Percentiles rank a stretch among this genome's conserved stretches.
Evolutionary conservation across 2,797 vertebrate species (phyloP).

Genomic region (Phalloptychus januarius): DNA sequence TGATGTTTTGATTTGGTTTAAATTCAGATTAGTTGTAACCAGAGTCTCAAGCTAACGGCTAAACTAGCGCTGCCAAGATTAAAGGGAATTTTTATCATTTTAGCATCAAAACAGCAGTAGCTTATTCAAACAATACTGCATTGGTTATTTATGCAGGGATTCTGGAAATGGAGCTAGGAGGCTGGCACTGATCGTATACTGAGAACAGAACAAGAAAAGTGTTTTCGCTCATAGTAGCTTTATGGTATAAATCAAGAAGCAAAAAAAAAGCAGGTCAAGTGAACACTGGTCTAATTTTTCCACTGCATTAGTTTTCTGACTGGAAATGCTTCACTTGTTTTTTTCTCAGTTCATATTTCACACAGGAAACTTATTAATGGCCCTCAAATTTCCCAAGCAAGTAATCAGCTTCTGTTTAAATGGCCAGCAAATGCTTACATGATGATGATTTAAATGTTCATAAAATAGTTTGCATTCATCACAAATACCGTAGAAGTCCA

Average conservation of each 20-base stretch:
- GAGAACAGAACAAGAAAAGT: background rate
- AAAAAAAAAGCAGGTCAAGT: background rate
- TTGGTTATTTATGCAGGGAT: background rate
- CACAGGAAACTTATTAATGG: background rate
- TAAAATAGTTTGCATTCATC: background rate
- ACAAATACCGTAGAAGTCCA: background rate
- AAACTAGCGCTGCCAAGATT: background rate
- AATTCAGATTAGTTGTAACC: background rate
- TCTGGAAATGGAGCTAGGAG: background rate
- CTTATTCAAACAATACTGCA: background rate
- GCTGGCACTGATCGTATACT: background rate
- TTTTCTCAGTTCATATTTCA: background rate
- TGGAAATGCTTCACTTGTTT: background rate
- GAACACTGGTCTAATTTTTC: background rate
- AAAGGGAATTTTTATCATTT: background rate
- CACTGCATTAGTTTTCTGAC: background rate
- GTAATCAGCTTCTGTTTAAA: background rate
- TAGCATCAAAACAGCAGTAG: background rate
- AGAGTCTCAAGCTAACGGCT: background rate
- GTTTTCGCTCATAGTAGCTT: background rate
- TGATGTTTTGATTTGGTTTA: background rate
- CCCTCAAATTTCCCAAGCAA: background rate
- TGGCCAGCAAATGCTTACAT: background rate
- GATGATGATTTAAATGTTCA: background rate
- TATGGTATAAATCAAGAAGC: background rate